Conservation (phyloP, 2,797 vertebrate species). For the Aphelocoma californica region DNA sequence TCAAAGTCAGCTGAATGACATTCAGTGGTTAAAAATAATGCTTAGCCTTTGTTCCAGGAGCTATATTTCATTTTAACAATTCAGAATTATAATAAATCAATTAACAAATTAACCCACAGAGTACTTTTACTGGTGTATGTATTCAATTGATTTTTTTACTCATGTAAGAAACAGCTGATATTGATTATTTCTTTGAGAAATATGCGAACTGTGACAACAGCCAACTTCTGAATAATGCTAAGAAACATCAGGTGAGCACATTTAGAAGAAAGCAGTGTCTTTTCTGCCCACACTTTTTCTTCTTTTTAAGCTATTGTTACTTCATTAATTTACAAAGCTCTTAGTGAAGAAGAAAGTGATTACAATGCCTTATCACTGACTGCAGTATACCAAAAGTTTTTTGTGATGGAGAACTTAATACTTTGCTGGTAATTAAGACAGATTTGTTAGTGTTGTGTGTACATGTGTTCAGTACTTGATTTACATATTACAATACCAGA, state of each 20-base stretch:
- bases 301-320: background rate
- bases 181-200: background rate
- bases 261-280: background rate
- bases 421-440: background rate
- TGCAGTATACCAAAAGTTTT: background rate
- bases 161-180: background rate
- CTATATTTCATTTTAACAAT: background rate
- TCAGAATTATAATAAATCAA: background rate
- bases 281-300: background rate
- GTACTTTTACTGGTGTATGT: background rate
- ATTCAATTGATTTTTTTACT: background rate
- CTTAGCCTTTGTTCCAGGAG: background rate
- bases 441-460: background rate
- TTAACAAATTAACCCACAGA: background rate
- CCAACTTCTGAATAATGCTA: background rate
- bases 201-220: background rate
- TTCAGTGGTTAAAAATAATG: fast-evolving
- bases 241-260: background rate
- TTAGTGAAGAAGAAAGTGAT: background rate
- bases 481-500: background rate
- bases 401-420: background rate
- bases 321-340: background rate
- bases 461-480: background rate
- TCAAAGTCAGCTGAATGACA: background rate
- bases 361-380: background rate